Evolutionary conservation across 2,888 invertebrate genomes (phyloP), one percentile per base, ranked within the genome.

Genomic region (Dioctria rufipes): DNA sequence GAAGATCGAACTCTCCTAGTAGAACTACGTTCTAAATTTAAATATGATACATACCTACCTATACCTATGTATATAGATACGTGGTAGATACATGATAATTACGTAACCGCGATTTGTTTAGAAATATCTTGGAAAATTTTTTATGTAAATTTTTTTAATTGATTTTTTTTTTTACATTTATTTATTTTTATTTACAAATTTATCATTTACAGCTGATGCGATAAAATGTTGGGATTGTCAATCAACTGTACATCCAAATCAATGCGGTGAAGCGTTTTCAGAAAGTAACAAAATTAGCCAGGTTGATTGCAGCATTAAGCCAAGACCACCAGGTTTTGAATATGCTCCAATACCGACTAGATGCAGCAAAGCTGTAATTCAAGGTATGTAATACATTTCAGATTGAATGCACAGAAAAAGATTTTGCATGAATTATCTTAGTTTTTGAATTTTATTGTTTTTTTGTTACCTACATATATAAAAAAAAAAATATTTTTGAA

Each of bases 191-290:
- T 25, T 25, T 25, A 25, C n/a, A n/a, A n/a, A n/a, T 61, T 61
- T 63, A 9, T 61, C 2, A 9, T 4, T 63, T 9, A 13, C 46
- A 88, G 88, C 87, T 9, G 85, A 85, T 46, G 88, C 88, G 80
- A 88, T 88, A 67, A 86, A 85, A 83, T 88, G 88, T 80, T 88
- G 88, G 82, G 86, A 87, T 58, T 88, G 88, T 83, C 86, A 86
- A 81, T 88, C 89, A 4, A 81, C 87, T 3, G 85, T 85, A 69
- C 88, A 88, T 83, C 82, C 84, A 5, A 85, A 85, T 49, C 88
- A 89, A 83, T 85, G 85, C 81, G 85, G 84, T 9, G 88, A 88
- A 0, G 85, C 84, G 49, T 83, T 87, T 65, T 86, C 87, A 39
- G 40, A 54, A 9, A 11, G 40, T 3, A 9, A 54, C 39, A 42